These are phyloP conservation scores for Drosophila neonasuta DNA, from an alignment of 2,888 invertebrate species.

Conservation along the genomic window DNA sequence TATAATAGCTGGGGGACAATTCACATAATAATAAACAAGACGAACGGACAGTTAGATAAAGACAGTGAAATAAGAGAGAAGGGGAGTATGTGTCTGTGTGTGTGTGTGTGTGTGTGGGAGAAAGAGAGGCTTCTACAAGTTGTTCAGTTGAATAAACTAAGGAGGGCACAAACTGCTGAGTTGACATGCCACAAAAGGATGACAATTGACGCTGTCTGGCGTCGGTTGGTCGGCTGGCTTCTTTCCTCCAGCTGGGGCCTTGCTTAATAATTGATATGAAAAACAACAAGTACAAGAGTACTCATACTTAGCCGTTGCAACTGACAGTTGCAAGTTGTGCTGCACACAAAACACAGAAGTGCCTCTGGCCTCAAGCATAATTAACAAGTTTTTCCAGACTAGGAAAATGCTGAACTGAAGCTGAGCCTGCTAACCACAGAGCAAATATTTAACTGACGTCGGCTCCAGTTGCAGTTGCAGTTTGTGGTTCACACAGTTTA, in stretches of 20 bases:
- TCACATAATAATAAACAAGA: slow-evolving; percentile 75
- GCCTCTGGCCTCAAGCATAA: slow-evolving; percentile 52
- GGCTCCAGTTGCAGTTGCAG: slow-evolving; percentile 63
- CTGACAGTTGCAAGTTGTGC: slow-evolving; percentile 60
- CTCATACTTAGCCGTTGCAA: slow-evolving; percentile 44
- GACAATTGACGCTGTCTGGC: slow-evolving; percentile 76
- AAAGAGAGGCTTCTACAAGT: slow-evolving; percentile 59
- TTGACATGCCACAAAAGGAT: slow-evolving; percentile 69
- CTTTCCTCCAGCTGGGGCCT: slow-evolving; percentile 33
- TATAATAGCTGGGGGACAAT: slow-evolving; percentile 42
- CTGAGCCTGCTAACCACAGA: slow-evolving; percentile 48
- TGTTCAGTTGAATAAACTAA: slow-evolving; percentile 75
- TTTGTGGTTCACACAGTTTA: slow-evolving; percentile 56
- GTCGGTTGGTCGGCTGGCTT: slow-evolving; percentile 26
- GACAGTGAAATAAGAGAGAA: not conserved
- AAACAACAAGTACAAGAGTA: slow-evolving; percentile 52
- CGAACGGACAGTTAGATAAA: slow-evolving; percentile 16
- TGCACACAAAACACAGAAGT: slow-evolving; percentile 27
- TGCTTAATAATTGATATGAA: slow-evolving; percentile 76
- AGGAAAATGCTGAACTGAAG: slow-evolving; percentile 53
- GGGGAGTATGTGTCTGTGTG: not conserved
- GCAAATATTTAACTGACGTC: slow-evolving; percentile 59
- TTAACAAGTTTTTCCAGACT: slow-evolving; percentile 67
- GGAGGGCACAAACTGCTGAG: slow-evolving; percentile 46
- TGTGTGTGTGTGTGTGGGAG: not conserved